These are phyloP conservation scores for Belgica antarctica DNA, from an alignment of 2,888 invertebrate species.

Conservation along the genomic window DNA sequence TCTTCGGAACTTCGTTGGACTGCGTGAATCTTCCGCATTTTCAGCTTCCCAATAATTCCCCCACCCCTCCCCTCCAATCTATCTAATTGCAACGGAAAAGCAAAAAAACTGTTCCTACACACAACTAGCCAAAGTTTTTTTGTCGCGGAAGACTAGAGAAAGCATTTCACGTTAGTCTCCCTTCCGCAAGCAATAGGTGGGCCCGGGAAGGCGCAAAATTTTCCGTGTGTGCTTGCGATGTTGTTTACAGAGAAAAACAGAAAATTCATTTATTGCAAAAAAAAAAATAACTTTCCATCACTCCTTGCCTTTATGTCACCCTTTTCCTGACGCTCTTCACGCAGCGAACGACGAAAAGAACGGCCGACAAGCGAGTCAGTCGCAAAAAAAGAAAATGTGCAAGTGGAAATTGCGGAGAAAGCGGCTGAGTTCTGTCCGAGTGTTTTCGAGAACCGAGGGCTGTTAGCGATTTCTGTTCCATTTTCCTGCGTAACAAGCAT, in stretches of 20 bases:
- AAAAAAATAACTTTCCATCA: constrained; percentile 35
- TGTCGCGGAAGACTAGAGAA: constrained; percentile 23
- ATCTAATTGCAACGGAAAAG: not conserved
- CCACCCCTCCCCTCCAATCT: not conserved
- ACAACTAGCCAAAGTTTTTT: not conserved
- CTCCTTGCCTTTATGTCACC: constrained; percentile 13
- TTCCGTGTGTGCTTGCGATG: constrained; percentile 25
- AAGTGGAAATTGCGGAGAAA: constrained; percentile 7
- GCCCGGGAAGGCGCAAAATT: not conserved
- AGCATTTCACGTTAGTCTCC: not conserved
- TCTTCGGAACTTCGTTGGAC: not conserved
- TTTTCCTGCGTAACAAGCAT: constrained; percentile 14
- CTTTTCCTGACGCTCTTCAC: not conserved
- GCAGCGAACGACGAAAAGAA: constrained; percentile 5
- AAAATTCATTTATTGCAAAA: constrained; percentile 43
- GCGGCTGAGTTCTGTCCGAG: constrained; percentile 7
- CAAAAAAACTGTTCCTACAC: not conserved
- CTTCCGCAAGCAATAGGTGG: not conserved
- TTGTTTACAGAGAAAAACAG: constrained; percentile 35
- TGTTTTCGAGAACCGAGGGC: constrained; percentile 20
- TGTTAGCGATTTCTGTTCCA: constrained; percentile 20
- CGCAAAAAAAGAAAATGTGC: constrained; percentile 14
- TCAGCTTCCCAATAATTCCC: no score
- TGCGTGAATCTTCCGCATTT: no score
- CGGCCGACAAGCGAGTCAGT: not conserved